phyloP scores from a whole-genome alignment of 2,113 vertebrate genomes.

The Leucosticte australis region DNA sequence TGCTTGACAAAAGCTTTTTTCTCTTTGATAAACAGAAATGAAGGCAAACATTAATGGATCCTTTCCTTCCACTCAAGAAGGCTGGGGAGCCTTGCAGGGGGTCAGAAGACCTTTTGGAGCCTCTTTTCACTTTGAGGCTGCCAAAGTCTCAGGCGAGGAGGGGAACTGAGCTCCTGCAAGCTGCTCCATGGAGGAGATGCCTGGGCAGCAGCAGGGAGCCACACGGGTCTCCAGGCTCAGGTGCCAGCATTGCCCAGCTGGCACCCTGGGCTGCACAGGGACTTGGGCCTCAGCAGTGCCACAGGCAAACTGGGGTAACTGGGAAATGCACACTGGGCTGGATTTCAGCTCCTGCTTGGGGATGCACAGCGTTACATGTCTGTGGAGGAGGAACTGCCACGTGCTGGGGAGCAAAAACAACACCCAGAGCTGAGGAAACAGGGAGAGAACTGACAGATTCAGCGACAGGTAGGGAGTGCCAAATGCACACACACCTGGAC shows the following conservation, averaged over 20 bases:
- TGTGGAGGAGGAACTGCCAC: background rate
- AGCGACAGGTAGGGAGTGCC: background rate
- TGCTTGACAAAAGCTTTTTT: conserved; percentile 42
- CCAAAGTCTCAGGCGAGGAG: rapidly evolving
- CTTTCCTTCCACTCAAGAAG: conserved; percentile 30
- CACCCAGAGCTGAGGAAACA: background rate
- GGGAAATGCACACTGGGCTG: rapidly evolving
- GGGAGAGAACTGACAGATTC: background rate
- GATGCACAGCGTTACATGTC: rapidly evolving
- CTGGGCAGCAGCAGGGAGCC: background rate
- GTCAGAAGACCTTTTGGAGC: background rate
- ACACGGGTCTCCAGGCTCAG: rapidly evolving
- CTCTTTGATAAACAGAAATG: conserved; percentile 65
- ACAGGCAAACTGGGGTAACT: background rate
- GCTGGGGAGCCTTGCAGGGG: background rate
- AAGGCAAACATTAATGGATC: conserved; percentile 33
- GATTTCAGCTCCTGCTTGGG: background rate
- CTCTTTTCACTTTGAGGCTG: background rate
- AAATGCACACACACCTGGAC: background rate
- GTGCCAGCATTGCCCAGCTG: background rate
- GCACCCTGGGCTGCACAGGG: too few relatives aligned
- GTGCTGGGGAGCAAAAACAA: background rate
- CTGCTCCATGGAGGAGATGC: background rate
- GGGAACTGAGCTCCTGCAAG: background rate
- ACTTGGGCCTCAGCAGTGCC: background rate